Conservation (phyloP, 2,113 vertebrate genomes). For the Sceloporus tristichus region DNA sequence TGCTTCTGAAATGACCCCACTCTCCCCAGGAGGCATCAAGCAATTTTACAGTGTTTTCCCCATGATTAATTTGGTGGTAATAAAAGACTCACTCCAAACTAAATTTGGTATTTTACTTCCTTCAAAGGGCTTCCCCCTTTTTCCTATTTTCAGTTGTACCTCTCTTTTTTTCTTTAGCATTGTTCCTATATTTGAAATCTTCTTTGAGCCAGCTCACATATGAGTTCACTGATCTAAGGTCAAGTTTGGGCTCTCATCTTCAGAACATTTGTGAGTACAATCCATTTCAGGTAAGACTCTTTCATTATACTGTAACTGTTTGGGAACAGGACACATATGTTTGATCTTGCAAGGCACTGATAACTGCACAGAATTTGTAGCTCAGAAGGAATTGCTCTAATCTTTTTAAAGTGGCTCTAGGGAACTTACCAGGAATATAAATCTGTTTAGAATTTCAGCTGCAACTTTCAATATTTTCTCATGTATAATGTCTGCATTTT, state of each 20-base stretch:
- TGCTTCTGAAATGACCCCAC: no score
- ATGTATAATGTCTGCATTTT: neutral
- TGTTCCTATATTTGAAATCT: neutral
- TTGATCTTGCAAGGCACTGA: neutral
- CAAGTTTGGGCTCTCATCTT: neutral
- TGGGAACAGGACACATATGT: neutral
- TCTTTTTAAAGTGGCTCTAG: slow-evolving; percentile 21
- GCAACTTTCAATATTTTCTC: slow-evolving; percentile 11
- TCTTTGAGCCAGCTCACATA: neutral
- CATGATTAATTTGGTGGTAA: neutral
- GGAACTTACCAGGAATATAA: neutral
- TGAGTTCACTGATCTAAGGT: neutral
- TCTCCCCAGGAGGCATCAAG: no score
- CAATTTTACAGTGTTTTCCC: no score
- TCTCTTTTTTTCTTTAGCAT: neutral
- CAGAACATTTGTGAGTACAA: neutral
- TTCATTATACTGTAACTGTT: neutral
- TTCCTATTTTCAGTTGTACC: neutral
- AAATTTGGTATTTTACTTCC: neutral
- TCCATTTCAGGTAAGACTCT: slow-evolving; percentile 1
- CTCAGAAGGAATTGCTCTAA: neutral
- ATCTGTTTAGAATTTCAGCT: slow-evolving; percentile 30
- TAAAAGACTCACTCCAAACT: neutral
- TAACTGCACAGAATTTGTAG: slow-evolving; percentile 18
- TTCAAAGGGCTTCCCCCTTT: neutral